Evolutionary conservation across 2,797 vertebrate species (phyloP).

Genomic region (Momotus momota): DNA sequence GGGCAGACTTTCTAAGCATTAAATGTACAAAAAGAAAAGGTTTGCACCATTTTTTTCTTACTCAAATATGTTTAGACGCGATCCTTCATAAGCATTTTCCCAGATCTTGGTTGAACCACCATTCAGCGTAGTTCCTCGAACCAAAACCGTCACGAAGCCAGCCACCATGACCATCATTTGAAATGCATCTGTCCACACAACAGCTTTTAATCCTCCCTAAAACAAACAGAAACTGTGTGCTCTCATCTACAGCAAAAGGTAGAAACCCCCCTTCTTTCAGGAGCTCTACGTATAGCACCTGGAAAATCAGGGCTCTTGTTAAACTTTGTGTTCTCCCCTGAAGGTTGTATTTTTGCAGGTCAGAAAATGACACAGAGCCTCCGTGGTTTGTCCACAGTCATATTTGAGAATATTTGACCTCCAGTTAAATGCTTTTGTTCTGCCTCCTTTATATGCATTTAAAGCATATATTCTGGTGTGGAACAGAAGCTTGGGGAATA

Average conservation of each 20-base stretch:
- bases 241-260: not conserved
- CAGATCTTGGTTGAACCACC: slow-evolving; percentile 78
- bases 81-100: slow-evolving; percentile 78
- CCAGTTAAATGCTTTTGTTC: not conserved
- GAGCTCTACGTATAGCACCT: not conserved
- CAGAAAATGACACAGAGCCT: not conserved
- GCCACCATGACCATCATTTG: slow-evolving; percentile 88
- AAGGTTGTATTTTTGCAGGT: not conserved
- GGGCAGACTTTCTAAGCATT: not conserved
- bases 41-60: slow-evolving; percentile 64
- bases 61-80: slow-evolving; percentile 83
- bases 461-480: not conserved
- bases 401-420: not conserved
- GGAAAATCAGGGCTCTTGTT: not conserved
- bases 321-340: not conserved
- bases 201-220: slow-evolving; percentile 86
- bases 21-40: not conserved
- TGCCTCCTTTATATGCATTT: not conserved
- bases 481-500: not conserved
- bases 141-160: slow-evolving; percentile 84
- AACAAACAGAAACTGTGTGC: slow-evolving; percentile 37
- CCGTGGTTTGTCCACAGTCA: not conserved
- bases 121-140: slow-evolving; percentile 78
- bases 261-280: not conserved
- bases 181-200: slow-evolving; percentile 90